phyloP scores from a whole-genome alignment of 2,797 vertebrate genomes.

The Propithecus deckenii region DNA sequence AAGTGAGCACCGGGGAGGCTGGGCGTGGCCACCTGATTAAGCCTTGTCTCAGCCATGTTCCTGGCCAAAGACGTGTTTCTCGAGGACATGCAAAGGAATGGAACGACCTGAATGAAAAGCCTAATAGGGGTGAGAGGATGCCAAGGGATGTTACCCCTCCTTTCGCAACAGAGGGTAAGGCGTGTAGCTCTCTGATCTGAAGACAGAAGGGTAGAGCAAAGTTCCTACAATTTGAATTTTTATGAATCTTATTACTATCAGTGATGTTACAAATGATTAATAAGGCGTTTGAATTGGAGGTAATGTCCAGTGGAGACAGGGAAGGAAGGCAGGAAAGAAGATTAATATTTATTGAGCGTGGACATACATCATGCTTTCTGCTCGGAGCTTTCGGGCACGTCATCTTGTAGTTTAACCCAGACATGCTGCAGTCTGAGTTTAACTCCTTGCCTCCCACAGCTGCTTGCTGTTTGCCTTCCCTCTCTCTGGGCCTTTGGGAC shows the following conservation, averaged over 20 bases:
- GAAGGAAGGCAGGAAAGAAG: not conserved
- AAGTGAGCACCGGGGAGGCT: not conserved
- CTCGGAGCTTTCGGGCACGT: not conserved
- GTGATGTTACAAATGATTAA: slow-evolving; percentile 52
- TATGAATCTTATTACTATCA: slow-evolving; percentile 33
- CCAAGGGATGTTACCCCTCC: not conserved
- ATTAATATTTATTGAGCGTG: not conserved
- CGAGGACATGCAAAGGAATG: not conserved
- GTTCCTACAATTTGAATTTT: slow-evolving; percentile 8
- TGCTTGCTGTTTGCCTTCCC: not conserved
- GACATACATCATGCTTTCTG: not conserved
- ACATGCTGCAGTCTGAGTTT: not conserved
- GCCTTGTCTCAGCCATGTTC: not conserved
- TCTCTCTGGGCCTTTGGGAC: not conserved
- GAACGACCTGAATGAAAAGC: not conserved
- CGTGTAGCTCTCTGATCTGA: not conserved
- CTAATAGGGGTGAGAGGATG: not conserved
- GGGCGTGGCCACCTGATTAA: not conserved
- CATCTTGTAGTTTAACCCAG: not conserved
- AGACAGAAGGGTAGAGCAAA: not conserved
- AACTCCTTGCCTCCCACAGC: not conserved
- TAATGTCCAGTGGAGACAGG: not conserved
- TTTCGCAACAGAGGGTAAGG: not conserved
- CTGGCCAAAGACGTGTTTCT: not conserved
- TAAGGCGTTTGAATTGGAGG: slow-evolving; percentile 36